Evolutionary conservation across 1,140 invertebrate species (phyloP).

Genomic region (Babylonia areolata): DNA sequence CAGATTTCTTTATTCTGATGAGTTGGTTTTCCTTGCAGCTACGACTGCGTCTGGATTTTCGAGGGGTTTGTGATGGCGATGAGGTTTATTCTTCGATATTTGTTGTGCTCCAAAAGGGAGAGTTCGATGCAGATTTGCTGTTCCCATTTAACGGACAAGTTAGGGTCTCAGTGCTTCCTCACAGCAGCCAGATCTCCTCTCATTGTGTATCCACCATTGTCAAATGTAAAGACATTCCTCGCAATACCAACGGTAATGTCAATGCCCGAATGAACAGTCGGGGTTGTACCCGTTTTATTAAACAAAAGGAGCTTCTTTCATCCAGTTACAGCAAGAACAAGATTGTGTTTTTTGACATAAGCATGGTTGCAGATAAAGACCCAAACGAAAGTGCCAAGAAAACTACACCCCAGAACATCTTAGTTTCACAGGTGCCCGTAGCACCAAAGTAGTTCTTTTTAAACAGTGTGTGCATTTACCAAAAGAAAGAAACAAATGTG

Average conservation of each 20-base stretch:
- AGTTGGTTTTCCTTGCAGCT: neutral
- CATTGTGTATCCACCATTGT: conserved; percentile 19
- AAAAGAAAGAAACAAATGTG: too few relatives aligned
- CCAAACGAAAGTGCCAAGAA: neutral
- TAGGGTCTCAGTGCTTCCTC: conserved; percentile 30
- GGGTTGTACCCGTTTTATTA: conserved; percentile 46
- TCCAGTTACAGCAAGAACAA: conserved; percentile 39
- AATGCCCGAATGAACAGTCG: conserved; percentile 27
- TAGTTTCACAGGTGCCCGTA: neutral
- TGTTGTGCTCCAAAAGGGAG: conserved; percentile 44
- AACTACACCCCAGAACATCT: neutral
- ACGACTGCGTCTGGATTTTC: conserved; percentile 43
- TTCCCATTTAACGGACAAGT: conserved; percentile 48
- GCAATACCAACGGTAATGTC: conserved; percentile 20
- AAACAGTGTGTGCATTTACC: too few relatives aligned
- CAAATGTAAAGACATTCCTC: conserved; percentile 39
- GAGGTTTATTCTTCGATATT: conserved; percentile 45
- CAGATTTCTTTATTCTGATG: neutral
- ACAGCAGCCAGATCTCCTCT: neutral
- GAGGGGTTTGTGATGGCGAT: conserved; percentile 42
- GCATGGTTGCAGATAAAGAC: conserved; percentile 19
- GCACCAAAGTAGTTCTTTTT: neutral
- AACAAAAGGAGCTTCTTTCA: conserved; percentile 40
- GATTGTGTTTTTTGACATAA: conserved; percentile 33
- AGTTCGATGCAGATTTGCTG: conserved; percentile 45